Base-by-base conservation (phyloP, 2,888 invertebrate species). In the Acanthacorydalis orientalis region DNA sequence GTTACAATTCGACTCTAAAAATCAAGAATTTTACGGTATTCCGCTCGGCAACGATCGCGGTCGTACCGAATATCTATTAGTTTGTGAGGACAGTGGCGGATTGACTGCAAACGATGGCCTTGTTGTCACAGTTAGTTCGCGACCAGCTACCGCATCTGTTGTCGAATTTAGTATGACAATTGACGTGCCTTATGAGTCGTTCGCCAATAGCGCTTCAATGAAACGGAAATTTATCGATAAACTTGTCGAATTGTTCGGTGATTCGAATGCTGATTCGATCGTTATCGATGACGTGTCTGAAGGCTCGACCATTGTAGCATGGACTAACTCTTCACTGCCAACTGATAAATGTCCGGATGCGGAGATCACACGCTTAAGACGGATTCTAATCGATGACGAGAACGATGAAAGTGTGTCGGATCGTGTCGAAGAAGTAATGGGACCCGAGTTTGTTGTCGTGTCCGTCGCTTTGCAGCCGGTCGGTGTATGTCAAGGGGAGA, bases 1-100 rank as follows among this genome's bases (percentile, higher is more conserved):
- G 92, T 65, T 95, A 52, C 89, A 90, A 63, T 90, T 92, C 61
- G 90, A 93, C 62, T 71, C 74, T 1, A 83, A 83, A 57, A 89
- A 88, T 67, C 84, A 88, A 58, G 89, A 88, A 67, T 86, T 95
- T 66, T 88, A 78, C 60, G 92, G 92, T 0, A 74, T 95, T 46
- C 90, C 91, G 1, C 68, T 80, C 51, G 69, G 75, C 0, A 68
- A 69, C 1, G 83, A 91, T 61, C 73, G 76, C 15, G 86, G 87
- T 32, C 73, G 76, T 11, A 78, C 78, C 52, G 83, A 83, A 56
- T 91, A 88, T 59, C 80, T 86, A 55, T 66, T 91, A 58, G 74
- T 80, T 46, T 84, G 84, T 41, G 77, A 81, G 59, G 85, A 86
- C 59, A 77, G 76, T 9, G 80, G 78, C 52, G 81, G 82, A 40